Evolutionary conservation across 2,888 invertebrate species (phyloP), one percentile per base, ranked within the genome.

Genomic region (Clusia tigrina): DNA sequence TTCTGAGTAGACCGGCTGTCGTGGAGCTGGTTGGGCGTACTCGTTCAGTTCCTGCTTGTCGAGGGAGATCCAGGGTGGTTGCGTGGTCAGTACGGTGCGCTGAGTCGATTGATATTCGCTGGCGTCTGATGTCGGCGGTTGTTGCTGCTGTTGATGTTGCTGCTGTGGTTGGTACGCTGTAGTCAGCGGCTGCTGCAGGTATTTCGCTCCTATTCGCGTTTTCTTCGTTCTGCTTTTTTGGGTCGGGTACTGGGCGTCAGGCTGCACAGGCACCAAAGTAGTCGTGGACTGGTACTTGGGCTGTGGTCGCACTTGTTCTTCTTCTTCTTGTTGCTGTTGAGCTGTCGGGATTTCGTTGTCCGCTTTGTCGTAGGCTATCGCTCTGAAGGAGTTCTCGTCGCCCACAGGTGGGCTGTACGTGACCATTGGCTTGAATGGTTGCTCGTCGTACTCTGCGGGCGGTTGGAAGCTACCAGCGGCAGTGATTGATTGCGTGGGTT

Each of bases 361-460:
- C n/a, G 84, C 83, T 74, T 88, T 86, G 2, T 88, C 86, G 59
- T 74, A 80, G 1, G 78, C 74, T 12, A 83, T 78, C 2, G 82
- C 84, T 67, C 78, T 79, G 59, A 84, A 84, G 3, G 81, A 74
- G 54, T 82, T 78, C 5, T 74, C 77, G 59, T 83, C 81, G 64
- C 81, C 79, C 53, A 82, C 78, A 1, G 81, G 79, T 10, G 79
- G 79, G 68, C 83, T 84, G 62, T 84, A 84, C 48, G 82, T 87
- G 18, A 89, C 87, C 88, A 89, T 88, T 2, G 89, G 89, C 62
- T 88, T 85, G 74, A 89, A 89, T 1, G 89, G 89, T 74, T 88
- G 88, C 1, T 87, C 85, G 59, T 85, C 83, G 65, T 87, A 88
- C 67, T 88, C 80, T 67, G 67, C 70, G 10, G 83, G 81, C 2